Evolutionary conservation across 1,140 invertebrate genomes (phyloP).

Genomic region (Arctopsyche grandis): DNA sequence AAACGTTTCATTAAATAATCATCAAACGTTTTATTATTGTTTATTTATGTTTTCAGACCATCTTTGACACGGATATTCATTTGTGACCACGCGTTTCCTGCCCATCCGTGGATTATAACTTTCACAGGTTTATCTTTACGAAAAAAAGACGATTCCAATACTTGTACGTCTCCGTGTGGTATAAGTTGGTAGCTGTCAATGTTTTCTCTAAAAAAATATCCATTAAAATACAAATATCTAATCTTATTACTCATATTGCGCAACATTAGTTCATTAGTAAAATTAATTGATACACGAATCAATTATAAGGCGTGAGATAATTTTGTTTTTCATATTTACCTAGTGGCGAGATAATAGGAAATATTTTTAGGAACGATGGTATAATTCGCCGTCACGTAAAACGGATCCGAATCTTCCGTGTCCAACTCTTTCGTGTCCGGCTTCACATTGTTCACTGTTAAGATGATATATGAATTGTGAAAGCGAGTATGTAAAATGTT

Average conservation of each 20-base stretch:
- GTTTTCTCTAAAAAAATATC: slow-evolving; percentile 29
- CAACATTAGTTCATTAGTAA: too few relatives aligned
- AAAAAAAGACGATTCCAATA: slow-evolving; percentile 18
- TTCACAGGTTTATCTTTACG: slow-evolving; percentile 5
- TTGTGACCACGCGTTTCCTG: background rate
- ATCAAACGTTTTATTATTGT: too few relatives aligned
- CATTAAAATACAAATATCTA: too few relatives aligned
- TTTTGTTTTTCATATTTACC: too few relatives aligned
- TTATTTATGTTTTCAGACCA: background rate
- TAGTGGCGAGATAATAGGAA: slow-evolving; percentile 37
- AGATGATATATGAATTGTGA: background rate
- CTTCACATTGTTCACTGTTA: background rate
- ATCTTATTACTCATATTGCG: too few relatives aligned
- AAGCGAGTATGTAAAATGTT: background rate
- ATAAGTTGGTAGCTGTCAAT: background rate
- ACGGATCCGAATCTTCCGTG: slow-evolving; percentile 11
- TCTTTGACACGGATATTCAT: slow-evolving; percentile 19
- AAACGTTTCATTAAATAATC: background rate
- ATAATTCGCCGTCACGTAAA: background rate
- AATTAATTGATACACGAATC: too few relatives aligned
- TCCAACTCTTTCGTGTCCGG: too few relatives aligned
- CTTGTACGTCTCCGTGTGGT: background rate
- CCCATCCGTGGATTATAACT: slow-evolving; percentile 30
- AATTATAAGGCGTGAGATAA: too few relatives aligned
- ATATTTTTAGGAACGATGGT: background rate